These are phyloP conservation scores for Incurvaria masculella DNA, from an alignment of 2,888 invertebrate species.

Conservation along the genomic window DNA sequence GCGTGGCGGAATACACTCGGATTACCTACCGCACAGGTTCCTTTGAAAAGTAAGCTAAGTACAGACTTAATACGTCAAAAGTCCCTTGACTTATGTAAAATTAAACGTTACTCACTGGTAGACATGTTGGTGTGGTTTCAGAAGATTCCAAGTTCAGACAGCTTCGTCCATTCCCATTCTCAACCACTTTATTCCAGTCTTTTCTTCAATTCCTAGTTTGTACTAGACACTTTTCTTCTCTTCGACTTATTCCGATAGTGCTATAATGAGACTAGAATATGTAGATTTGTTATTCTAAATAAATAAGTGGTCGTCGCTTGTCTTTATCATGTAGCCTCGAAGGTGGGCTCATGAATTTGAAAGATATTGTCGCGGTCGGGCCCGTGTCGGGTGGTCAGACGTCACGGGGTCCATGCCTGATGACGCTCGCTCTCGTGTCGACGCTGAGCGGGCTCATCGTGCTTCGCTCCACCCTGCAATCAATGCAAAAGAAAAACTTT, in stretches of 20 bases:
- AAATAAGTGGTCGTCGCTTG: conserved; percentile 34
- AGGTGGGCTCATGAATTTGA: conserved; percentile 42
- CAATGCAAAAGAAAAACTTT: conserved; percentile 17
- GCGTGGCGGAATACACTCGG: too few relatives aligned
- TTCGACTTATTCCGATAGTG: conserved; percentile 23
- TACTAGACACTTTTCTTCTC: conserved; percentile 2
- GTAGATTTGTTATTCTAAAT: conserved; percentile 40
- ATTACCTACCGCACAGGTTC: too few relatives aligned
- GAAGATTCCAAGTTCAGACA: conserved; percentile 42
- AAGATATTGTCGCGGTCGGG: conserved; percentile 22
- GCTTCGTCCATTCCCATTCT: too few relatives aligned
- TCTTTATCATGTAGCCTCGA: conserved; percentile 46
- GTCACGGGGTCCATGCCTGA: conserved; percentile 40
- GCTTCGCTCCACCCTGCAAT: conserved; percentile 28
- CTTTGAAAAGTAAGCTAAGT: too few relatives aligned
- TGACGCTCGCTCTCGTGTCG: conserved; percentile 22
- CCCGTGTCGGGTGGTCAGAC: conserved; percentile 37
- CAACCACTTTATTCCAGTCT: too few relatives aligned
- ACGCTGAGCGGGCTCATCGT: conserved; percentile 21
- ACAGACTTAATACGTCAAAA: too few relatives aligned
- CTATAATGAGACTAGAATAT: conserved; percentile 49
- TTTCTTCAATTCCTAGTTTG: conserved; percentile 24
- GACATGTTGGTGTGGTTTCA: conserved; percentile 35
- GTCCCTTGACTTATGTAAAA: background rate
- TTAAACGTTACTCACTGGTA: conserved; percentile 37